Evolutionary conservation across 1,140 invertebrate genomes (phyloP).

Genomic region (Melanaphis sacchari): DNA sequence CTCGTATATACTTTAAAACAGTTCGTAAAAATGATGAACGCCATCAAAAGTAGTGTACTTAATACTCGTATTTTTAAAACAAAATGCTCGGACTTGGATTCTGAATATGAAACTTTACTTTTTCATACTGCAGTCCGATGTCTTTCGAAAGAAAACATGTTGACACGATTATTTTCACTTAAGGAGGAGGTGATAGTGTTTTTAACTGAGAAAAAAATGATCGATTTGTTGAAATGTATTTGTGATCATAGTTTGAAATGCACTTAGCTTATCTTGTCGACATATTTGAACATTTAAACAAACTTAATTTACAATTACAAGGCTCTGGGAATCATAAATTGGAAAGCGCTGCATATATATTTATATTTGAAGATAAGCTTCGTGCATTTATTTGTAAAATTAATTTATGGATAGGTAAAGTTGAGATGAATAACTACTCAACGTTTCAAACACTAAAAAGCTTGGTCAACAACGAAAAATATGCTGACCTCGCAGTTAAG

Average conservation of each 20-base stretch:
- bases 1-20: constrained; percentile 23
- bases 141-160: constrained; percentile 27
- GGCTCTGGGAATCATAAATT: constrained; percentile 1
- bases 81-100: constrained; percentile 14
- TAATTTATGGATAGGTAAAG: constrained; percentile 10
- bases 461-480: constrained; percentile 4
- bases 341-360: not conserved
- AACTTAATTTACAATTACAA: too few species aligned
- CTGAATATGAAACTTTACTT: constrained; percentile 29
- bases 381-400: too few species aligned
- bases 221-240: not conserved
- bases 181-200: constrained; percentile 1
- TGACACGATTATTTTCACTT: not conserved
- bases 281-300: not conserved
- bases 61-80: constrained; percentile 26
- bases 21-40: constrained; percentile 22
- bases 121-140: too few species aligned
- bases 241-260: not conserved
- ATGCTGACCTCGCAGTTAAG: not conserved
- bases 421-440: constrained; percentile 24
- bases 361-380: constrained; percentile 20
- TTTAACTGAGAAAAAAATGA: constrained; percentile 18
- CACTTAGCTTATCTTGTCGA: constrained; percentile 23
- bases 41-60: constrained; percentile 26
- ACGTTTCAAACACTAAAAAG: constrained; percentile 17